These are phyloP conservation scores for Drosophila mimetica DNA, from an alignment of 2,888 invertebrate genomes.

Conservation along the genomic window DNA sequence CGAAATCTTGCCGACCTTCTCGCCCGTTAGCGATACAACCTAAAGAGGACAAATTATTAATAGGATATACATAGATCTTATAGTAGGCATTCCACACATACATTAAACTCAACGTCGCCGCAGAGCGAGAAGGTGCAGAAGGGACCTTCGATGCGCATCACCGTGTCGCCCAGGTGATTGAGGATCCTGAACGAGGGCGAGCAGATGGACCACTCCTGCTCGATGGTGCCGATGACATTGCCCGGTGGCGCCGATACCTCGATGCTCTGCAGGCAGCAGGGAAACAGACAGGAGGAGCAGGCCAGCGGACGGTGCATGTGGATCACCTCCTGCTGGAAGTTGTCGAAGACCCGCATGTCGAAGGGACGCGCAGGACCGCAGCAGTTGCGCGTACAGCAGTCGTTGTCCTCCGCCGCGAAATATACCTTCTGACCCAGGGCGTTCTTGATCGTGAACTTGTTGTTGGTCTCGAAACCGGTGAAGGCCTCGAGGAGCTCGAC, in stretches of 20 bases:
- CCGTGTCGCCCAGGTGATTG: slow-evolving; percentile 90
- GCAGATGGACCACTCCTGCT: slow-evolving; percentile 91
- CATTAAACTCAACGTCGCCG: slow-evolving; percentile 93
- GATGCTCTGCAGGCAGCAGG: slow-evolving; percentile 93
- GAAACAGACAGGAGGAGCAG: slow-evolving; percentile 93
- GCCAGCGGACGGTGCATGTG: slow-evolving; percentile 92
- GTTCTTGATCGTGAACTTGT: slow-evolving; percentile 94
- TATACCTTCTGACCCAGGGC: slow-evolving; percentile 91
- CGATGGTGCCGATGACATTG: slow-evolving; percentile 88
- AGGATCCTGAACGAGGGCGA: slow-evolving; percentile 90
- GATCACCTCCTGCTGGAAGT: slow-evolving; percentile 92
- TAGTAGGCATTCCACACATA: slow-evolving; percentile 75
- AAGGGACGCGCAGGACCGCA: slow-evolving; percentile 93
- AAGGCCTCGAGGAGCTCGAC: slow-evolving; percentile 90
- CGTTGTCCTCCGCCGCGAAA: slow-evolving; percentile 92
- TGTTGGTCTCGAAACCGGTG: slow-evolving; percentile 94
- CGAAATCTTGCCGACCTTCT: slow-evolving; percentile 93
- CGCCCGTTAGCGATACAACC: slow-evolving; percentile 91
- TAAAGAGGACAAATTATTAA: slow-evolving; percentile 75
- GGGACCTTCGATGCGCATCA: slow-evolving; percentile 92
- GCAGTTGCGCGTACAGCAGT: slow-evolving; percentile 93
- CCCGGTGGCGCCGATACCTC: slow-evolving; percentile 91
- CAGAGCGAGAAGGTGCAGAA: slow-evolving; percentile 91
- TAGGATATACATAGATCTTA: not conserved
- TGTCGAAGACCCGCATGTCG: slow-evolving; percentile 94